Evolutionary conservation across 1,140 invertebrate genomes (phyloP).

Genomic region (Drosophila funebris): DNA sequence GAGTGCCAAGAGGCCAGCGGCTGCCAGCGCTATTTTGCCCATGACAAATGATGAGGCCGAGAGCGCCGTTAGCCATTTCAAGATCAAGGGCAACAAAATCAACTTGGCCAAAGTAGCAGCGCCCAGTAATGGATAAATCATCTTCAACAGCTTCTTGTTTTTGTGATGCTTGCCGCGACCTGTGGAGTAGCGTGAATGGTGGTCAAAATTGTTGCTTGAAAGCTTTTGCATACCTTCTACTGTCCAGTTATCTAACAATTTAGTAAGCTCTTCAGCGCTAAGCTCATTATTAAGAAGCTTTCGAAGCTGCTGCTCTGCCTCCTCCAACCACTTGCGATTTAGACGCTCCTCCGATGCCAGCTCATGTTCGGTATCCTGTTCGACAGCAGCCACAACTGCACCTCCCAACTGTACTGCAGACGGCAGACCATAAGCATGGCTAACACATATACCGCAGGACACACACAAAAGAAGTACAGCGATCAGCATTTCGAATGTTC

Average conservation of each 20-base stretch:
- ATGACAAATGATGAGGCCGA: slow-evolving; percentile 86
- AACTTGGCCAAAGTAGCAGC: slow-evolving; percentile 87
- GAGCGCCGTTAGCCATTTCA: slow-evolving; percentile 87
- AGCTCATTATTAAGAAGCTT: slow-evolving; percentile 46
- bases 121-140: slow-evolving; percentile 85
- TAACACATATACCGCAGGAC: slow-evolving; percentile 19
- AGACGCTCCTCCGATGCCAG: slow-evolving; percentile 24
- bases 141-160: slow-evolving; percentile 68
- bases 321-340: slow-evolving; percentile 42
- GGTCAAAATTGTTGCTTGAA: background rate
- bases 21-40: slow-evolving; percentile 85
- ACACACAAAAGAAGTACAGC: slow-evolving; percentile 16
- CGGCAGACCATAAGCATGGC: slow-evolving; percentile 39
- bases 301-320: slow-evolving; percentile 51
- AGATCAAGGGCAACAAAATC: slow-evolving; percentile 86
- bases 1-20: slow-evolving; percentile 83
- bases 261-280: slow-evolving; percentile 23
- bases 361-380: slow-evolving; percentile 56
- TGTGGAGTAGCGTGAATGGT: background rate
- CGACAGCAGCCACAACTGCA: slow-evolving; percentile 68
- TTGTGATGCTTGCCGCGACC: slow-evolving; percentile 68
- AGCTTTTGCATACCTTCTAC: slow-evolving; percentile 40
- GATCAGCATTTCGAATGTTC: slow-evolving; percentile 52
- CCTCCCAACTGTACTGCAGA: slow-evolving; percentile 60
- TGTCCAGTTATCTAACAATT: slow-evolving; percentile 50